phyloP scores from a whole-genome alignment of 2,888 invertebrate genomes.

The Apoda limacodes region DNA sequence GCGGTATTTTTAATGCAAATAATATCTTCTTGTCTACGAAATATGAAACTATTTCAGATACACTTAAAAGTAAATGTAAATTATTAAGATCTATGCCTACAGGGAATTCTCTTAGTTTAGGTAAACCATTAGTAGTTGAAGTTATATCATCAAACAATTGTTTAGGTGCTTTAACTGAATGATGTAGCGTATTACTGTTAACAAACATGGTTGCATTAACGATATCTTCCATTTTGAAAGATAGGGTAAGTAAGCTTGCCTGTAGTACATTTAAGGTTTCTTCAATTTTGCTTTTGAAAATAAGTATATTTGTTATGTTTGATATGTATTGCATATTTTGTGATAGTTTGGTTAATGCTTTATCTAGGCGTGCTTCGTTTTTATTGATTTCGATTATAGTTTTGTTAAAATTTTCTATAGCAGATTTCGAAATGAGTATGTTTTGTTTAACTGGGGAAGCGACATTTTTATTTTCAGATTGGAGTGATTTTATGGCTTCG shows the following conservation, averaged over 20 bases:
- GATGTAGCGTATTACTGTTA: slow-evolving; percentile 10
- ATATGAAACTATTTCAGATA: slow-evolving; percentile 7
- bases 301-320: too few species aligned
- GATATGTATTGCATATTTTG: too few species aligned
- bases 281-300: too few species aligned
- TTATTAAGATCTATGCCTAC: slow-evolving; percentile 8
- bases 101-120: slow-evolving; percentile 9
- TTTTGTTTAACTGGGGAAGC: slow-evolving; percentile 2
- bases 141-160: slow-evolving; percentile 11
- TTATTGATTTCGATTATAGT: too few species aligned
- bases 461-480: too few species aligned
- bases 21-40: slow-evolving; percentile 9
- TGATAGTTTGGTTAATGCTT: too few species aligned
- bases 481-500: too few species aligned
- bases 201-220: slow-evolving; percentile 4
- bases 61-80: slow-evolving; percentile 10
- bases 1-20: slow-evolving; percentile 7
- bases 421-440: slow-evolving; percentile 2
- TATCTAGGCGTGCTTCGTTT: too few species aligned
- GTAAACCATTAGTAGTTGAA: slow-evolving; percentile 8
- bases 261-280: slow-evolving; percentile 10
- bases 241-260: slow-evolving; percentile 10
- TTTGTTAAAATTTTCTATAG: too few species aligned
- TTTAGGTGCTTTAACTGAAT: slow-evolving; percentile 10
- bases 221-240: slow-evolving; percentile 12